These are phyloP conservation scores for Lymantria monacha DNA, from an alignment of 2,888 invertebrate genomes.

Conservation along the genomic window DNA sequence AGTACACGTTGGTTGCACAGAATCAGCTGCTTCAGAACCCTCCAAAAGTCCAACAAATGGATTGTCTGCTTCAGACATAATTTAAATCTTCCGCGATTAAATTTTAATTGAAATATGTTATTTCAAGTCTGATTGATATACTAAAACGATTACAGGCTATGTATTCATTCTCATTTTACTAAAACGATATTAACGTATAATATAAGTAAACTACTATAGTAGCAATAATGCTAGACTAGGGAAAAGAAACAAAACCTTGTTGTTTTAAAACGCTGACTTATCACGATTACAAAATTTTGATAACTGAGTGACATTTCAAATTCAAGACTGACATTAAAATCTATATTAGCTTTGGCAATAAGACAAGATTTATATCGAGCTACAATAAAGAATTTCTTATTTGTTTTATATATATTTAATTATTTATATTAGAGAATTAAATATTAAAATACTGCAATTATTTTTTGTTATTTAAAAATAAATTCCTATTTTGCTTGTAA, in stretches of 20 bases:
- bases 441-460: no score
- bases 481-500: no score
- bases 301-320: conserved; percentile 36
- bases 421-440: no score
- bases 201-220: background rate
- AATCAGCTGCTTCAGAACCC: conserved; percentile 46
- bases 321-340: background rate
- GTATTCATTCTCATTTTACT: conserved; percentile 2
- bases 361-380: no score
- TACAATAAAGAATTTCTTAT: no score
- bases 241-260: conserved; percentile 15
- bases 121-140: conserved; percentile 17
- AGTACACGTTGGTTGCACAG: conserved; percentile 40
- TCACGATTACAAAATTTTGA: conserved; percentile 38
- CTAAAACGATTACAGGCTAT: conserved; percentile 21
- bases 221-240: conserved; percentile 1
- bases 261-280: conserved; percentile 42
- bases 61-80: conserved; percentile 72
- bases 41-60: conserved; percentile 71
- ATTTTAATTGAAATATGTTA: conserved; percentile 9
- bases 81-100: conserved; percentile 17
- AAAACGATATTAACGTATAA: background rate
- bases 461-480: no score
- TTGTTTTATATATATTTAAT: no score
- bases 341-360: no score